These are phyloP conservation scores for Esperia sulphurella DNA, from an alignment of 2,888 invertebrate species.

Conservation along the genomic window DNA sequence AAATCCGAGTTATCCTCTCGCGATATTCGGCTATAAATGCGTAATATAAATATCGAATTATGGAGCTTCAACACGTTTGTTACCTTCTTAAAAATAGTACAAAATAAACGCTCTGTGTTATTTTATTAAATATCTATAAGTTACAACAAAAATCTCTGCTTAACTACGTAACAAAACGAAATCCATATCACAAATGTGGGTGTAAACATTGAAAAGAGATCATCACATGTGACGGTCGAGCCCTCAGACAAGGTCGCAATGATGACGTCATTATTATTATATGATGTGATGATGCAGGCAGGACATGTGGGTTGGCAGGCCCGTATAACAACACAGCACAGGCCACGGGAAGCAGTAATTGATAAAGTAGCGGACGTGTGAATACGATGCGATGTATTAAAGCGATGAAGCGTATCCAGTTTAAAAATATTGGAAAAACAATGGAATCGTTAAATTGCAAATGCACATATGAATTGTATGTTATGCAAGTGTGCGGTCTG, in stretches of 20 bases:
- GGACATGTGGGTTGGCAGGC: slow-evolving; percentile 51
- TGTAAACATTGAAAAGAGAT: slow-evolving; percentile 51
- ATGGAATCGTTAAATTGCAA: slow-evolving; percentile 46
- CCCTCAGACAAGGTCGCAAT: slow-evolving; percentile 57
- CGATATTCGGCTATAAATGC: too few species aligned
- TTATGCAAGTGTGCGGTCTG: slow-evolving; percentile 30
- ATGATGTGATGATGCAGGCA: slow-evolving; percentile 57
- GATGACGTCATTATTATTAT: slow-evolving; percentile 60
- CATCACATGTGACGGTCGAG: slow-evolving; percentile 45
- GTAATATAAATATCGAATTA: too few species aligned
- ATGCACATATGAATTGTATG: slow-evolving; percentile 18
- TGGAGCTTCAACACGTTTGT: too few species aligned
- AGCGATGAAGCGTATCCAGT: slow-evolving; percentile 31
- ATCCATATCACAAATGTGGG: slow-evolving; percentile 35
- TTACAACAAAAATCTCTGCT: neutral
- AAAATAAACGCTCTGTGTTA: neutral
- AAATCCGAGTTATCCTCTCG: too few species aligned
- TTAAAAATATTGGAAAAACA: slow-evolving; percentile 35
- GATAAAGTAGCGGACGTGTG: slow-evolving; percentile 51
- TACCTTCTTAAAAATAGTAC: too few species aligned
- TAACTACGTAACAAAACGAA: neutral
- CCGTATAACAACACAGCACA: slow-evolving; percentile 16
- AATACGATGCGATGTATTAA: slow-evolving; percentile 11
- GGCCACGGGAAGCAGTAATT: slow-evolving; percentile 54
- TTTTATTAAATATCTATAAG: neutral